Conservation (phyloP, 2,797 vertebrate genomes). For the Linurgus olivaceus region DNA sequence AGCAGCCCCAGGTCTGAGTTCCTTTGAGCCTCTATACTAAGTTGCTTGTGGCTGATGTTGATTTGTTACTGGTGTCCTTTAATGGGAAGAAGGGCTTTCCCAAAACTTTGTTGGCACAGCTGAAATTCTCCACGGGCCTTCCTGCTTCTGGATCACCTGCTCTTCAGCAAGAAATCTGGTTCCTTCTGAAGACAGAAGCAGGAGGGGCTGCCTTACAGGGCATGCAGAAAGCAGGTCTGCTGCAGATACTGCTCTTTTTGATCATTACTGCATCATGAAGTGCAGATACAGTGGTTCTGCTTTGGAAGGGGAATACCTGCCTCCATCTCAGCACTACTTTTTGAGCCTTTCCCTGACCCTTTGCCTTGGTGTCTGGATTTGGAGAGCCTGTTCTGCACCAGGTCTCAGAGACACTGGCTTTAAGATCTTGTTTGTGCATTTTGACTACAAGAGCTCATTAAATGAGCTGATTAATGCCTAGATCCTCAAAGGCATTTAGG, state of each 20-base stretch:
- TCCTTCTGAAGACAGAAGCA: neutral
- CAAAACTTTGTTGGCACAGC: neutral
- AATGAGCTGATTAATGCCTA: conserved; percentile 1
- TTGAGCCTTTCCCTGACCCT: neutral
- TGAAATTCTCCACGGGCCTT: neutral
- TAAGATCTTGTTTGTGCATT: conserved; percentile 35
- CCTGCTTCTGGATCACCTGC: neutral
- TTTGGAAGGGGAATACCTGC: neutral
- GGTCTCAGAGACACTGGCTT: neutral
- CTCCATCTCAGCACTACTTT: neutral
- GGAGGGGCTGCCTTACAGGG: neutral
- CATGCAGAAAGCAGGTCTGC: neutral
- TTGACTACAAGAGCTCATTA: neutral
- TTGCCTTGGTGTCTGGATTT: neutral
- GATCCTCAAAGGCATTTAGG: neutral
- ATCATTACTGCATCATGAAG: neutral
- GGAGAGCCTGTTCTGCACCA: neutral
- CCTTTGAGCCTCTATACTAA: neutral
- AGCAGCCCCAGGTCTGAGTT: neutral
- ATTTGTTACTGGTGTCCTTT: neutral
- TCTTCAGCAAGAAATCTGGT: neutral
- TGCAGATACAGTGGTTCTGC: neutral
- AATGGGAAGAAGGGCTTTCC: neutral
- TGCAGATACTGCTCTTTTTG: neutral
- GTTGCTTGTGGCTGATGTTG: neutral